A percentile compares a stretch with the other conserved stretches of the same genome.
These are phyloP conservation scores for Dexiosoma caninum DNA, from an alignment of 2,888 invertebrate genomes.

Conservation along the genomic window DNA sequence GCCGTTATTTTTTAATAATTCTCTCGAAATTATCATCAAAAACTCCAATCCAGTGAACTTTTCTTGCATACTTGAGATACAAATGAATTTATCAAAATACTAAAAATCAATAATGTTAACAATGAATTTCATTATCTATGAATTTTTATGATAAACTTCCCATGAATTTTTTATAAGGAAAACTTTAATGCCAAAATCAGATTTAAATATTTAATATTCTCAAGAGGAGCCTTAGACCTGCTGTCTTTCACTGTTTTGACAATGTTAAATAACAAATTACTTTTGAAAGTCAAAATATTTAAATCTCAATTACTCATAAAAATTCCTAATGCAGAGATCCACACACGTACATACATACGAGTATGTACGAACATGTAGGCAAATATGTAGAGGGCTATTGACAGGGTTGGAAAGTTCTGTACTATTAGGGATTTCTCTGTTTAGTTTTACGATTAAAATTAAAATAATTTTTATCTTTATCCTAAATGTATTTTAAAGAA, in stretches of 20 bases:
- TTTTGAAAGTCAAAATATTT: slow-evolving; percentile 58
- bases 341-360: not conserved
- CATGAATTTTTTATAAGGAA: not conserved
- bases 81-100: too few relatives aligned
- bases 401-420: not conserved
- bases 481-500: too few relatives aligned
- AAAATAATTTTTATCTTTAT: too few relatives aligned
- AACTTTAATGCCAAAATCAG: not conserved
- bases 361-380: too few relatives aligned
- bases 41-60: too few relatives aligned
- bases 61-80: too few relatives aligned
- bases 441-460: too few relatives aligned
- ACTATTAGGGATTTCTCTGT: too few relatives aligned
- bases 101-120: too few relatives aligned
- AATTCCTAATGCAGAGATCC: slow-evolving; percentile 11
- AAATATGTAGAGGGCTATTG: too few relatives aligned
- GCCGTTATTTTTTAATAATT: too few relatives aligned
- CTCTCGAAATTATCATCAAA: too few relatives aligned
- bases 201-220: slow-evolving; percentile 35
- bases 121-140: not conserved
- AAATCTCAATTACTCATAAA: slow-evolving; percentile 61
- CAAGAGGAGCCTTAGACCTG: not conserved
- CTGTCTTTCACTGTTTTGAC: slow-evolving; percentile 51
- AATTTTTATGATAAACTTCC: not conserved
- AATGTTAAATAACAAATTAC: slow-evolving; percentile 61